These are phyloP conservation scores for Pachliopta kotzebuea DNA, from an alignment of 2,888 invertebrate species.

Conservation along the genomic window DNA sequence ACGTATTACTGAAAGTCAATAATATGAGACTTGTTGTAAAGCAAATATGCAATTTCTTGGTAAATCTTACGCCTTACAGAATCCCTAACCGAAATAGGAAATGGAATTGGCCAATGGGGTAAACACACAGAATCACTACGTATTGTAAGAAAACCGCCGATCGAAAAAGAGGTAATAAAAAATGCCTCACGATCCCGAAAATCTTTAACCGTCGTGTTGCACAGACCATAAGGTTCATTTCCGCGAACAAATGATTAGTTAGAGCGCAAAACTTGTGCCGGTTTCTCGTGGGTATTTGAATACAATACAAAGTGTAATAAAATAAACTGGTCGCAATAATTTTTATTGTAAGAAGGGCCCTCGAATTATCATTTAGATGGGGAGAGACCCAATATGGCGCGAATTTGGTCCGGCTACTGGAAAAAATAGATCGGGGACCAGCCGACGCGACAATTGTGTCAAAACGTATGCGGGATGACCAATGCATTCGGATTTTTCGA, in stretches of 20 bases:
- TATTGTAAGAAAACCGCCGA: slow-evolving; percentile 53
- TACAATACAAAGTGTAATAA: slow-evolving; percentile 78
- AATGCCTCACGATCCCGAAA: neutral
- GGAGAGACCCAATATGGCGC: slow-evolving; percentile 72
- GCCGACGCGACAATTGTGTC: slow-evolving; percentile 60
- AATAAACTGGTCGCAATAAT: slow-evolving; percentile 78
- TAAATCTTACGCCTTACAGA: slow-evolving; percentile 43
- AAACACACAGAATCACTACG: slow-evolving; percentile 56
- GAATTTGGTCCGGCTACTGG: slow-evolving; percentile 52
- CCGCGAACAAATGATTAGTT: neutral
- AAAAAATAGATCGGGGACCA: slow-evolving; percentile 59
- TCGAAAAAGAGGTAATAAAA: slow-evolving; percentile 42
- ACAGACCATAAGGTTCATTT: slow-evolving; percentile 28
- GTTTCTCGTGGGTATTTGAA: slow-evolving; percentile 55
- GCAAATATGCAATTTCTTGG: slow-evolving; percentile 36
- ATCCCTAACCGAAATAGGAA: slow-evolving; percentile 52
- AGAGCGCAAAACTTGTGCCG: slow-evolving; percentile 32
- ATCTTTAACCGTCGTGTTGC: neutral
- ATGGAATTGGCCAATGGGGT: slow-evolving; percentile 61
- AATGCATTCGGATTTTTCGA: slow-evolving; percentile 43
- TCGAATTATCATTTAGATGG: slow-evolving; percentile 79
- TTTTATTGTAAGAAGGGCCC: slow-evolving; percentile 76
- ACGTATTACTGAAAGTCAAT: too few species aligned
- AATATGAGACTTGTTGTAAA: slow-evolving; percentile 1
- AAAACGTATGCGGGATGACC: slow-evolving; percentile 59